Evolutionary conservation across 1,140 invertebrate genomes (phyloP), one percentile per base, ranked within the genome.

Genomic region (Antheraea mylitta): DNA sequence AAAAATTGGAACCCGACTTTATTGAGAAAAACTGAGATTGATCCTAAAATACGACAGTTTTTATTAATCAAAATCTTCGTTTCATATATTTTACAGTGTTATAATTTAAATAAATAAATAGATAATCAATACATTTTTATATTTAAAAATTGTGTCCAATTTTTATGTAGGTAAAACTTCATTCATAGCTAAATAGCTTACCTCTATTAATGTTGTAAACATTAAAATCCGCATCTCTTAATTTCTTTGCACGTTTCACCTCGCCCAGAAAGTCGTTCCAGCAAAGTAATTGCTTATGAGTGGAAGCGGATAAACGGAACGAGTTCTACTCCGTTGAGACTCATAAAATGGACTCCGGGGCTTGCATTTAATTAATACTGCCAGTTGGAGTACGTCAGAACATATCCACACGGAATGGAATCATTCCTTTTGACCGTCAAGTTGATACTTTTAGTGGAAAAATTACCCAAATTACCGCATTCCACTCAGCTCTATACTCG

Each of bases 311-410:
- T 88, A 87, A 90, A 86, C 86, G 83, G 76, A 88, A 88, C 82
- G 85, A 88, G 86, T 79, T 86, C 79, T 75, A 83, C 86, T 89
- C 78, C 80, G 72, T 70, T 75, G 80, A 78, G 83, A 69, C 79
- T 87, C 87, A 83, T 88, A 87, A 88, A 90, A 86, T 87, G 86
- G 83, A 87, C 83, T 90, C 83, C 75, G 87, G 81, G 82, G 87
- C 83, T 88, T 88, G 87, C 86, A 87, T 90, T 87, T 90, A 90
- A 90, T 90, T 90, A 90, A 90, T 90, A 86, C 86, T 80, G 81
- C 78, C 80, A 84, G 76, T 79, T 70, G 72, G 75, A 85, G 79
- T 86, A 89, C 82, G 87, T 87, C 82, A 82, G 76, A 79, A 83
- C 78, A 83, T 76, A 82, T 81, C 77, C 18, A 74, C 74, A 70